Evolutionary conservation across 2,797 vertebrate species (phyloP), one percentile per base, ranked within the genome.

Genomic region (Sarcophilus harrisii): DNA sequence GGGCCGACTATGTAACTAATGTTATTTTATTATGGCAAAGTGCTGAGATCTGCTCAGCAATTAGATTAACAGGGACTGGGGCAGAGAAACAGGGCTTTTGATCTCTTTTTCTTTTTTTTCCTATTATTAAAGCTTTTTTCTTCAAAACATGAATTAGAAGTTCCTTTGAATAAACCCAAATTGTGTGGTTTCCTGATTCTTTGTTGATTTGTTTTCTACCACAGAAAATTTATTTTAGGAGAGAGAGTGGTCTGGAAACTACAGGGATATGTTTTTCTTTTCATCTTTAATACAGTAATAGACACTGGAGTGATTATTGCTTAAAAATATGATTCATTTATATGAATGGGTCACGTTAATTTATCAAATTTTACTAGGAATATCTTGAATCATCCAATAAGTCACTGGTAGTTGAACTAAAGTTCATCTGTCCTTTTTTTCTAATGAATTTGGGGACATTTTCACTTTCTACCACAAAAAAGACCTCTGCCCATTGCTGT

Each of bases 1-100:
- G 73, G 27, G 38, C 38, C 45, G 73, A 45, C 73, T 27, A 27
- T 45, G 38, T 49, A 11, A 21, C 24, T 38, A 87, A 9, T 87
- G 24, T 27, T 87, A 49, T 27, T 87, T 49, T 45, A 28, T 49
- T 18, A 87, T 49, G 73, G 32, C 73, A 11, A 49, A 49, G 21
- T 45, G 21, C 73, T 87, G 73, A 45, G 73, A 87, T 27, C 73
- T 49, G 38, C 21, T 28, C 73, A 28, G 73, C 73, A 12, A 87
- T 87, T 87, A 49, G 73, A 87, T 87, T 49, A 1, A 21, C 27
- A 24, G 81, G 55, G 27, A 62, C 73, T 91, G 92, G 94, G 52
- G 11, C 45, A 94, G 91, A 94, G 87, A 92, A 94, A 95, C 54
- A 94, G 91, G 92, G 13, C 57, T 66, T 93, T 60, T 28, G 90